phyloP scores from a whole-genome alignment of 35 echinoderm and acorn worm species.

The Amphiura filiformis region DNA sequence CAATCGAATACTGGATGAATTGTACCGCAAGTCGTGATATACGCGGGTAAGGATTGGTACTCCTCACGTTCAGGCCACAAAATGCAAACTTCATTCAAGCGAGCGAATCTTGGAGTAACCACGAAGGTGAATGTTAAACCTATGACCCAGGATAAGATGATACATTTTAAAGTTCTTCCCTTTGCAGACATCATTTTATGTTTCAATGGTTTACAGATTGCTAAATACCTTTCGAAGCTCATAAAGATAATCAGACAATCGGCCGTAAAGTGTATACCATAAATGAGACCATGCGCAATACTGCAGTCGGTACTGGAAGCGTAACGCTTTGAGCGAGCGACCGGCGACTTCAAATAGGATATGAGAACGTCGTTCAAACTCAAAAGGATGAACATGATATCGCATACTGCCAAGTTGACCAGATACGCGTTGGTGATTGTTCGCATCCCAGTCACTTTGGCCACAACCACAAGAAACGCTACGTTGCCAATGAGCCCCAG shows the following conservation, averaged over 20 bases:
- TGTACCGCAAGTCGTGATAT: neutral
- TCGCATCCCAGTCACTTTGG: neutral
- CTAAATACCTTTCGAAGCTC: neutral
- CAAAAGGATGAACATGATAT: neutral
- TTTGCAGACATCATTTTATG: neutral
- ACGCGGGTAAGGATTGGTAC: neutral
- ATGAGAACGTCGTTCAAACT: neutral
- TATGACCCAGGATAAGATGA: neutral
- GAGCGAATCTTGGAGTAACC: neutral
- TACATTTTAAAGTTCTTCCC: neutral
- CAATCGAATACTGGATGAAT: neutral
- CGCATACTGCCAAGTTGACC: neutral
- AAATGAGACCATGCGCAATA: neutral
- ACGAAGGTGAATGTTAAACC: neutral
- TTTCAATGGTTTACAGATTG: neutral
- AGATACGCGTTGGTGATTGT: neutral
- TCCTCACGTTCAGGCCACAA: neutral
- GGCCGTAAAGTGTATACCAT: neutral
- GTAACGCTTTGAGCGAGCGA: neutral
- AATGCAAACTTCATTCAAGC: neutral
- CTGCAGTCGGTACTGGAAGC: neutral
- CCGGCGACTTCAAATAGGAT: no score
- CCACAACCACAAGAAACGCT: neutral
- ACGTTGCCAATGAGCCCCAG: neutral
- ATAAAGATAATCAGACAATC: neutral